Evolutionary conservation across 1,140 invertebrate genomes (phyloP).

Genomic region (Gyrodactylus bullatarudis): DNA sequence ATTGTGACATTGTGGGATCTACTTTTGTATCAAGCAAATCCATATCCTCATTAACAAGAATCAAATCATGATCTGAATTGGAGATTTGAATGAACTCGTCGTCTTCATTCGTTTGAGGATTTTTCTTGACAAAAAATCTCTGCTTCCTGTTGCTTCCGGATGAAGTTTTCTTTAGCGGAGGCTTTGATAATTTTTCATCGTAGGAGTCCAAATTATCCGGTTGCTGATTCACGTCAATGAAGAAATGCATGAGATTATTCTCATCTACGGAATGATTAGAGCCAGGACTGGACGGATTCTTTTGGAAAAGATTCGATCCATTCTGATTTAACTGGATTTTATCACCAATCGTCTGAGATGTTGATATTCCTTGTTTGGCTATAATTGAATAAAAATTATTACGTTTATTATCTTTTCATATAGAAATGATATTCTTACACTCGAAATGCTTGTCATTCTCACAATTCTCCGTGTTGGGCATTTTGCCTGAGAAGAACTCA

Average conservation of each 20-base stretch:
- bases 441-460: no score
- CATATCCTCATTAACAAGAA: background rate
- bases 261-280: background rate
- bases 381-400: no score
- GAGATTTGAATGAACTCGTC: background rate
- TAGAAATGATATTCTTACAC: no score
- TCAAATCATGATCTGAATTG: background rate
- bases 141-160: background rate
- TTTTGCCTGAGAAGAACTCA: background rate
- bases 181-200: background rate
- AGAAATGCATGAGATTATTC: background rate
- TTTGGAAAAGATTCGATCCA: no score
- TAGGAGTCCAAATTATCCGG: background rate
- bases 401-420: no score
- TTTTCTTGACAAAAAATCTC: background rate
- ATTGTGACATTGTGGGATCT: background rate
- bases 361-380: no score
- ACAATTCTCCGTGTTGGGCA: background rate
- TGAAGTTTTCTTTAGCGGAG: background rate
- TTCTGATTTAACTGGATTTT: no score
- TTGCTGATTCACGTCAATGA: background rate
- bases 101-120: no score
- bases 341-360: no score
- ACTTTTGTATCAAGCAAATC: background rate
- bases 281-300: background rate